Evolutionary conservation across 2,113 vertebrate genomes (phyloP).

Genomic region (Crotalus tigris): DNA sequence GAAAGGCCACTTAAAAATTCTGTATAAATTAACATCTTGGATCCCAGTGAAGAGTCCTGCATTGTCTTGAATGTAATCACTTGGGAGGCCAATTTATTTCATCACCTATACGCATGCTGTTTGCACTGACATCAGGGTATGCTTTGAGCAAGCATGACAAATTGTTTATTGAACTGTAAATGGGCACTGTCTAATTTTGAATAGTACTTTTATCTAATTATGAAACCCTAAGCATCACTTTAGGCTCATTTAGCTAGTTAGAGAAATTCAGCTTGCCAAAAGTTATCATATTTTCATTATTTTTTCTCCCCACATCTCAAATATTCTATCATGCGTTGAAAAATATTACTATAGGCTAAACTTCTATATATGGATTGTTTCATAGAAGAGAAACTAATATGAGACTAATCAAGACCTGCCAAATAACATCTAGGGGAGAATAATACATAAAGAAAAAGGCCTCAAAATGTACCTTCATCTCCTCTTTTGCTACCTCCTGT

Average conservation of each 20-base stretch:
- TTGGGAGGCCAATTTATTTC: conserved; percentile 85
- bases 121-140: conserved; percentile 78
- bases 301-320: conserved; percentile 38
- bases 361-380: conserved; percentile 23
- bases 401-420: conserved; percentile 18
- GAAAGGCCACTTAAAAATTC: conserved; percentile 67
- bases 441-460: conserved; percentile 7
- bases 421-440: conserved; percentile 12
- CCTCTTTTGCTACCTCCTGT: not conserved
- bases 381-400: not conserved
- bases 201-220: conserved; percentile 81
- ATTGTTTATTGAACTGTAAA: conserved; percentile 85
- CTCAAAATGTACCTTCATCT: not conserved
- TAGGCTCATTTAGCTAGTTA: conserved; percentile 48
- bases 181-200: conserved; percentile 72
- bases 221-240: conserved; percentile 57
- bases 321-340: conserved; percentile 11
- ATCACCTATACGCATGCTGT: conserved; percentile 70
- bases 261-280: conserved; percentile 40
- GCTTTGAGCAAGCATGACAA: conserved; percentile 82
- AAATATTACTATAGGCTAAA: conserved; percentile 5
- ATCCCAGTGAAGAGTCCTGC: conserved; percentile 69
- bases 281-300: conserved; percentile 39
- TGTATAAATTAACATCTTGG: conserved; percentile 70
- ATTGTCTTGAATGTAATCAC: conserved; percentile 77